phyloP scores from a whole-genome alignment of 2,113 vertebrate species.

The Microcebus jonahi region DNA sequence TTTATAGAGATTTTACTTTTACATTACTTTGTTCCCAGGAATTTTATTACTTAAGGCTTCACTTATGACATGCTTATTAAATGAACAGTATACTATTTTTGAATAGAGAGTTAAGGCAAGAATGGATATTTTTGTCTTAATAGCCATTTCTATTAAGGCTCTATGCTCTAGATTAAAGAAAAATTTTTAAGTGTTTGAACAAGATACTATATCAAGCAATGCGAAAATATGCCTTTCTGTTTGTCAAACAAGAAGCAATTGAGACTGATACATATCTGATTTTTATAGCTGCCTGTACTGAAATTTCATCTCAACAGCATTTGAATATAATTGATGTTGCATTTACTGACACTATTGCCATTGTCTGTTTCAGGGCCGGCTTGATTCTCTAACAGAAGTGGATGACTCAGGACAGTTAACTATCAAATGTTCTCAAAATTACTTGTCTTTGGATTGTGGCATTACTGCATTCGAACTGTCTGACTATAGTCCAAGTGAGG shows the following conservation, averaged over 20 bases:
- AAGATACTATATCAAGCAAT: slow-evolving; percentile 6
- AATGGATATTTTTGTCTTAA: slow-evolving; percentile 1
- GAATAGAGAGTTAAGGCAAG: slow-evolving; percentile 33
- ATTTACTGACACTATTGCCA: slow-evolving; percentile 16
- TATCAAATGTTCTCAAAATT: slow-evolving; percentile 98
- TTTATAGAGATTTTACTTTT: not conserved
- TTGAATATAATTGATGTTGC: not conserved
- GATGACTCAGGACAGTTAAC: slow-evolving; percentile 98
- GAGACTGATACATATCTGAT: not conserved
- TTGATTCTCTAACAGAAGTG: slow-evolving; percentile 96
- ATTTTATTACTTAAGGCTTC: not conserved
- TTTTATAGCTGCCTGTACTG: not conserved
- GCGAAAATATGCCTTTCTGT: not conserved
- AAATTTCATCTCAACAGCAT: not conserved
- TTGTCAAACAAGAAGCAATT: not conserved
- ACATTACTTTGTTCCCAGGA: not conserved
- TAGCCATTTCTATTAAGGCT: not conserved
- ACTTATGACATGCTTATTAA: slow-evolving; percentile 29
- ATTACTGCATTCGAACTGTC: slow-evolving; percentile 98
- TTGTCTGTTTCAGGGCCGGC: slow-evolving; percentile 90
- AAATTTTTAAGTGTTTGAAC: slow-evolving; percentile 38
- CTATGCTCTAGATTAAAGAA: not conserved
- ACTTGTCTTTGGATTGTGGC: slow-evolving; percentile 98
- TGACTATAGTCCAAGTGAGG: slow-evolving; percentile 96
- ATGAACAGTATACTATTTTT: not conserved